These are phyloP conservation scores for Drosophila truncata DNA, from an alignment of 1,140 invertebrate species.

Conservation along the genomic window DNA sequence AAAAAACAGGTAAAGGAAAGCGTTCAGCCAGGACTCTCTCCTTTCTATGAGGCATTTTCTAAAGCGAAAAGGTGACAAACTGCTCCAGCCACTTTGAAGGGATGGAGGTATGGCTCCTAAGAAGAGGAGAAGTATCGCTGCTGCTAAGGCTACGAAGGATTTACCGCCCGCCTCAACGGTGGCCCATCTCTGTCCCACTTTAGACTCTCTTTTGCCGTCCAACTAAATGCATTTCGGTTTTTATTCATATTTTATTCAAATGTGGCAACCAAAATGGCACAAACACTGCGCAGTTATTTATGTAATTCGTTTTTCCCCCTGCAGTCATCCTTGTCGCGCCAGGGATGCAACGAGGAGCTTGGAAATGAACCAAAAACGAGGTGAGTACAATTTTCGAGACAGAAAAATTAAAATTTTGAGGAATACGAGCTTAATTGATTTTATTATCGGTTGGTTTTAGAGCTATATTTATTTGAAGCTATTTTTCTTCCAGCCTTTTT, in stretches of 20 bases:
- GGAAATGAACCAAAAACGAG: slow-evolving; percentile 48
- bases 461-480: no score
- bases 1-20: slow-evolving; percentile 6
- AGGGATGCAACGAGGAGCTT: slow-evolving; percentile 46
- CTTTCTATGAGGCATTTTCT: slow-evolving; percentile 56
- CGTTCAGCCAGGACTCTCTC: slow-evolving; percentile 11
- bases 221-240: slow-evolving; percentile 80
- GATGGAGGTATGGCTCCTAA: not conserved
- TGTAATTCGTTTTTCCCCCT: slow-evolving; percentile 55
- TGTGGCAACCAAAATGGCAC: slow-evolving; percentile 81
- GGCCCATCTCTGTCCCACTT: slow-evolving; percentile 36
- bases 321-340: slow-evolving; percentile 17
- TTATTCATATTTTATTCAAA: slow-evolving; percentile 83
- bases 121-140: slow-evolving; percentile 3
- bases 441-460: not conserved
- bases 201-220: slow-evolving; percentile 32
- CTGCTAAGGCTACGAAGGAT: slow-evolving; percentile 14
- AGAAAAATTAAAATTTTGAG: not conserved
- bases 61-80: slow-evolving; percentile 78
- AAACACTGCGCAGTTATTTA: slow-evolving; percentile 80
- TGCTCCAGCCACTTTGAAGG: slow-evolving; percentile 49
- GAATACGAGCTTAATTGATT: not conserved
- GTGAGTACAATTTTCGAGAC: slow-evolving; percentile 23
- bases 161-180: slow-evolving; percentile 10
- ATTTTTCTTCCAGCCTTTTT: no score